Evolutionary conservation across 2,888 invertebrate genomes (phyloP).

Genomic region (Imbricaverruca yamaguchii): DNA sequence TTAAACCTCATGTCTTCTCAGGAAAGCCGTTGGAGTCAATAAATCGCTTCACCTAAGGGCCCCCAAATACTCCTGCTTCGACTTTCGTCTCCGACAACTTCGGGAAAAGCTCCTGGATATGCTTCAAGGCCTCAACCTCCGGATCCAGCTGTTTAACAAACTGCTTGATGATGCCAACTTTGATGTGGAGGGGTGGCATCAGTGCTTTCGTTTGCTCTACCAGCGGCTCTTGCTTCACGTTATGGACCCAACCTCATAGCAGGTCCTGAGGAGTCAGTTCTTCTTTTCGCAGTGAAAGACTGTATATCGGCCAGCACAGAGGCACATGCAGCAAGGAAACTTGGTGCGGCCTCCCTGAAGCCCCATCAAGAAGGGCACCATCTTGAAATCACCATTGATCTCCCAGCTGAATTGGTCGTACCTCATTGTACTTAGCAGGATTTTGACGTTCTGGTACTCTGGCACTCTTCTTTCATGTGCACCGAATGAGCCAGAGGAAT

Average conservation of each 20-base stretch:
- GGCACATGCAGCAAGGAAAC: slow-evolving; percentile 26
- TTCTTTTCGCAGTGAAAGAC: slow-evolving; percentile 25
- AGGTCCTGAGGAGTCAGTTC: slow-evolving; percentile 28
- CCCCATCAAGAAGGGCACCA: slow-evolving; percentile 35
- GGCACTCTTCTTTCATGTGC: slow-evolving; percentile 37
- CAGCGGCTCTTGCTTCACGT: slow-evolving; percentile 28
- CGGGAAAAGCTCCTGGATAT: slow-evolving; percentile 30
- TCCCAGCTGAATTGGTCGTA: slow-evolving; percentile 35
- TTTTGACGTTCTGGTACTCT: slow-evolving; percentile 37
- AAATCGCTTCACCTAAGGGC: slow-evolving; percentile 28
- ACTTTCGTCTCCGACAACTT: slow-evolving; percentile 30
- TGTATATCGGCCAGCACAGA: slow-evolving; percentile 30
- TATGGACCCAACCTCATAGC: slow-evolving; percentile 21
- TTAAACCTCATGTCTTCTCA: no score
- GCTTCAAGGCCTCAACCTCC: slow-evolving; percentile 27
- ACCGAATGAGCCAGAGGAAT: slow-evolving; percentile 36
- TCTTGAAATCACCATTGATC: slow-evolving; percentile 37
- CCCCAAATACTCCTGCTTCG: slow-evolving; percentile 31
- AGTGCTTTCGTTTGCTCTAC: slow-evolving; percentile 27
- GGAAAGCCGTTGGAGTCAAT: no score
- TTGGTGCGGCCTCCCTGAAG: slow-evolving; percentile 33
- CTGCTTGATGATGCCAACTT: slow-evolving; percentile 33
- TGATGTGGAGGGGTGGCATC: slow-evolving; percentile 31
- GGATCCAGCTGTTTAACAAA: slow-evolving; percentile 28
- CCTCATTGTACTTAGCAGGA: slow-evolving; percentile 34